These are phyloP conservation scores for Solen grandis DNA, from an alignment of 1,140 invertebrate species.

Conservation along the genomic window DNA sequence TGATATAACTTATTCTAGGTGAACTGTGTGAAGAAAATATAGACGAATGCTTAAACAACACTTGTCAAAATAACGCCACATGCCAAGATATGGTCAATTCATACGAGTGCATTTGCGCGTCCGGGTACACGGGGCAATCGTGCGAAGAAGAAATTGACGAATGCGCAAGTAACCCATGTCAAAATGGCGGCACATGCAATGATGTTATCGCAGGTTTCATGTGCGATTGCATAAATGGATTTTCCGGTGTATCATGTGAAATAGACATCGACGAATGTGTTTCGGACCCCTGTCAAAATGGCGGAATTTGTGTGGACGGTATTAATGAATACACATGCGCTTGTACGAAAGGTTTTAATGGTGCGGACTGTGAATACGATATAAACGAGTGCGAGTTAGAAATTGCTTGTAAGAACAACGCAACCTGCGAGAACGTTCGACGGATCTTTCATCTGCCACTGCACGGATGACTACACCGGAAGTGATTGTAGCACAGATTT, in stretches of 20 bases:
- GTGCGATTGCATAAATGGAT: constrained; percentile 84
- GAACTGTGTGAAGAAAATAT: constrained; percentile 96
- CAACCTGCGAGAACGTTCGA: constrained; percentile 36
- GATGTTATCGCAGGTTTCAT: constrained; percentile 56
- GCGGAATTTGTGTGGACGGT: constrained; percentile 23
- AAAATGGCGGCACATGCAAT: constrained; percentile 60
- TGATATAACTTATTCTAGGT: no score
- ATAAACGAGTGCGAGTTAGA: constrained; percentile 1
- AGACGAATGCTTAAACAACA: constrained; percentile 17
- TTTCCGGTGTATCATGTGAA: constrained; percentile 95
- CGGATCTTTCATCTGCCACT: constrained; percentile 86
- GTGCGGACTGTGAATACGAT: constrained; percentile 4
- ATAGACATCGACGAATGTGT: constrained; percentile 96
- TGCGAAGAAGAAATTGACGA: constrained; percentile 69
- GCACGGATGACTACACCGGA: constrained; percentile 83
- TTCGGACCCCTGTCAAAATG: constrained; percentile 79
- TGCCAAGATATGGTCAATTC: constrained; percentile 24
- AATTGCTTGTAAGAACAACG: neutral
- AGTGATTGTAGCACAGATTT: constrained; percentile 11
- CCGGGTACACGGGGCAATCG: neutral
- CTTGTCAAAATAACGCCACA: constrained; percentile 34
- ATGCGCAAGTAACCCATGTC: constrained; percentile 64
- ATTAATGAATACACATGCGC: constrained; percentile 4
- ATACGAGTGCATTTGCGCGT: neutral
- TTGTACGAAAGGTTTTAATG: neutral